Percentiles rank a stretch among this genome's conserved stretches.
Evolutionary conservation across 2,888 invertebrate genomes (phyloP).

Genomic region (Trichacis sp.): DNA sequence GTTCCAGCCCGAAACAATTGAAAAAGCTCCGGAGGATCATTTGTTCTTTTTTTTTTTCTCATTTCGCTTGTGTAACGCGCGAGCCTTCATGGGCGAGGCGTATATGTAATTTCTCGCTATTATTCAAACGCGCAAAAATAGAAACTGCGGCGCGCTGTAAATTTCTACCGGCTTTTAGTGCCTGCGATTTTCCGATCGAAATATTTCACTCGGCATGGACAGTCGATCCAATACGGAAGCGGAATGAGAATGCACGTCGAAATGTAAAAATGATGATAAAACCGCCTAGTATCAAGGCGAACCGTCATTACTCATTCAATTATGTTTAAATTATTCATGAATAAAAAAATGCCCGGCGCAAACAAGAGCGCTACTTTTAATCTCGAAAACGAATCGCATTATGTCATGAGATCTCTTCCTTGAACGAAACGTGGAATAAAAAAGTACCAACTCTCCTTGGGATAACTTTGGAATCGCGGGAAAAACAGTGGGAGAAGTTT

Average conservation of each 20-base stretch:
- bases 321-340: conserved; percentile 5
- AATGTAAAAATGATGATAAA: background rate
- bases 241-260: no score
- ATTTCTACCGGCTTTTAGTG: background rate
- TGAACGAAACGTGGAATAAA: background rate
- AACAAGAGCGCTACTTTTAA: conserved; percentile 2
- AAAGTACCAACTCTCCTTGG: background rate
- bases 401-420: background rate
- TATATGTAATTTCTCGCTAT: conserved; percentile 25
- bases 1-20: conserved; percentile 11
- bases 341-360: background rate
- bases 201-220: no score
- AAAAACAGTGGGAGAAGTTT: background rate
- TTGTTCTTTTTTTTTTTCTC: conserved; percentile 24
- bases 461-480: background rate
- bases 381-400: background rate
- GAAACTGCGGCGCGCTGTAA: conserved; percentile 4
- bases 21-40: conserved; percentile 20
- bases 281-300: background rate
- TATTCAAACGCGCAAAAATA: conserved; percentile 40
- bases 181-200: no score
- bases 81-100: conserved; percentile 22
- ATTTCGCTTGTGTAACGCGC: conserved; percentile 27
- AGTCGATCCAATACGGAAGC: no score
- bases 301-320: background rate